Percentiles rank a stretch among this genome's conserved stretches.
phyloP scores from a whole-genome alignment of 1,140 invertebrate genomes.

The Drosophila tani region DNA sequence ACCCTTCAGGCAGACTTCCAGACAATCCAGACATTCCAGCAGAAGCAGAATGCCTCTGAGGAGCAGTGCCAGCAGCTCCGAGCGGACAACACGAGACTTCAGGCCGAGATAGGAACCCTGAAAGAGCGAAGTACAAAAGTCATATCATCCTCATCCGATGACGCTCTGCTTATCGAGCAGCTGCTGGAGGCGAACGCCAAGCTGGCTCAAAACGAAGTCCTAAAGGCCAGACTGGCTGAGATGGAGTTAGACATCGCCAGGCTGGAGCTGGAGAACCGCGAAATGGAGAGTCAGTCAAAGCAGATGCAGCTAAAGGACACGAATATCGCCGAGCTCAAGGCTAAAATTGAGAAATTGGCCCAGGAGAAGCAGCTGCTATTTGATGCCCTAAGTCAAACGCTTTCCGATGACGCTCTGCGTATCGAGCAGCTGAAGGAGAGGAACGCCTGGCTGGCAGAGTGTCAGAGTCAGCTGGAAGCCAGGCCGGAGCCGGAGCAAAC shows the following conservation, averaged over 20 bases:
- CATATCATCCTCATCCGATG: constrained; percentile 16
- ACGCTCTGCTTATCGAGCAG: constrained; percentile 52
- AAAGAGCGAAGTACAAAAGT: constrained; percentile 28
- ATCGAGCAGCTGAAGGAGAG: too few relatives aligned
- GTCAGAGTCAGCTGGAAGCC: too few relatives aligned
- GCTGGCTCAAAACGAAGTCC: too few relatives aligned
- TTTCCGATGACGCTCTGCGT: constrained; percentile 22
- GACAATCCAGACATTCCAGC: constrained; percentile 30
- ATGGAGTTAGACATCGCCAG: too few relatives aligned
- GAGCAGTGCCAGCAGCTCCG: constrained; percentile 35
- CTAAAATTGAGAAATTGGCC: too few relatives aligned
- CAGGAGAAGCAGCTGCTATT: too few relatives aligned
- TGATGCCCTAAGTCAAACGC: too few relatives aligned
- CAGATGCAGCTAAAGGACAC: too few relatives aligned
- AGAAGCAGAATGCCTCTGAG: constrained; percentile 41
- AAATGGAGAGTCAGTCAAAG: too few relatives aligned
- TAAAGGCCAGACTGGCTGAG: too few relatives aligned
- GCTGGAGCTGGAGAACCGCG: constrained; percentile 77
- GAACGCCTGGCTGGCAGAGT: too few relatives aligned
- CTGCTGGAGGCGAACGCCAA: constrained; percentile 50
- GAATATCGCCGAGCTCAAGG: too few relatives aligned
- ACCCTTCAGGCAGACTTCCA: constrained; percentile 51
- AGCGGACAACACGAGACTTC: constrained; percentile 42
- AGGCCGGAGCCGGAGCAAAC: constrained; percentile 12
- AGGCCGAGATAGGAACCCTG: constrained; percentile 46